Conservation (phyloP, 23 tunicate genomes). For the Ascidia mentula region DNA sequence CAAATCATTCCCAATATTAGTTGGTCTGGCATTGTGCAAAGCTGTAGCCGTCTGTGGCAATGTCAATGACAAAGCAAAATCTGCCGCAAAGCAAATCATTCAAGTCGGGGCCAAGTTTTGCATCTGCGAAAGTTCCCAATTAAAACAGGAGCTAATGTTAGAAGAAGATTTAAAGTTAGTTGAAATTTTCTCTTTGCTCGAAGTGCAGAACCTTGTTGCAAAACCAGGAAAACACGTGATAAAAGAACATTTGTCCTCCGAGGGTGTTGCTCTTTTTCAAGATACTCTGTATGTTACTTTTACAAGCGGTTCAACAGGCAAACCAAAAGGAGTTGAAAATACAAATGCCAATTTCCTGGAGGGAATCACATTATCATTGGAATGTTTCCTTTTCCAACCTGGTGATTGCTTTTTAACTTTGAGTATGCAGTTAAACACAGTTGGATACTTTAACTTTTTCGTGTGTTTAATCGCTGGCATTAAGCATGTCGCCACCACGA, state of each 20-base stretch:
- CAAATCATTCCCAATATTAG: not conserved
- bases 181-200: not conserved
- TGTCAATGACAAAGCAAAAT: not conserved
- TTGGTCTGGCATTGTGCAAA: not conserved
- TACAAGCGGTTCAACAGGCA: constrained; percentile 11
- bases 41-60: not conserved
- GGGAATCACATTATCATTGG: not conserved
- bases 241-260: not conserved
- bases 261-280: not conserved
- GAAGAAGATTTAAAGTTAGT: not conserved
- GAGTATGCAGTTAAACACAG: not conserved
- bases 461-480: not conserved
- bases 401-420: not conserved
- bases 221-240: not conserved
- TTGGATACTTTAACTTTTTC: not conserved
- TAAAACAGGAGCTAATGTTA: not conserved
- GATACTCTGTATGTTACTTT: not conserved
- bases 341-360: not conserved
- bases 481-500: not conserved
- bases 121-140: not conserved
- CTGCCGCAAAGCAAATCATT: not conserved
- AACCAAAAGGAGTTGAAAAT: not conserved
- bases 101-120: not conserved
- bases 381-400: too few relatives aligned
- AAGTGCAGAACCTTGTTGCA: not conserved